Conservation (phyloP, 1,140 invertebrate species). For the Zeugodacus cucurbitae region DNA sequence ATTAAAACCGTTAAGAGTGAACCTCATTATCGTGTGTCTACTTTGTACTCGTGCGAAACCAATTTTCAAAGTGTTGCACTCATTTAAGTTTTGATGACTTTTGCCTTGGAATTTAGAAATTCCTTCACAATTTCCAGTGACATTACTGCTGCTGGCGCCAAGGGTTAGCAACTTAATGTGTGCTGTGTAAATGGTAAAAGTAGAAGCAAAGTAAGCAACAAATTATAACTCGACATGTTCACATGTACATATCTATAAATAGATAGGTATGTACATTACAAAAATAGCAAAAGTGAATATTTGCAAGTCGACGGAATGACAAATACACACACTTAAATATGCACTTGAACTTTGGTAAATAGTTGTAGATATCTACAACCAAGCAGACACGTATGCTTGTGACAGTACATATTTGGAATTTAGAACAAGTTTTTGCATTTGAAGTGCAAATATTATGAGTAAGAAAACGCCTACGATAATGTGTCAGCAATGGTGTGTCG, state of each 20-base stretch:
- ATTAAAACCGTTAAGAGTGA: neutral
- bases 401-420: too few species aligned
- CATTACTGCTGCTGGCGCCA: neutral
- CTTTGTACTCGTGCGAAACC: neutral
- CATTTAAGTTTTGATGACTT: neutral
- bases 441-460: too few species aligned
- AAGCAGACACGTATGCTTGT: too few species aligned
- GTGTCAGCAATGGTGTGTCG: too few species aligned
- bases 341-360: neutral
- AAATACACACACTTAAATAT: neutral
- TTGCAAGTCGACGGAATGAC: too few species aligned
- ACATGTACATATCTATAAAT: neutral
- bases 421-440: too few species aligned
- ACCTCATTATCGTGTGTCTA: neutral
- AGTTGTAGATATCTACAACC: neutral
- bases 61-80: constrained; percentile 11
- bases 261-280: neutral
- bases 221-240: neutral
- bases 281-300: neutral
- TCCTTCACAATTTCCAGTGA: constrained; percentile 23
- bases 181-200: neutral
- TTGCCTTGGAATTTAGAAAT: constrained; percentile 25
- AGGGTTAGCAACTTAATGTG: neutral
- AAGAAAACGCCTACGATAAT: too few species aligned
- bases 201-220: neutral